A percentile compares a stretch with the other conserved stretches of the same genome.
phyloP scores from a whole-genome alignment of 2,113 vertebrate genomes.

The Oenanthe oenanthe region DNA sequence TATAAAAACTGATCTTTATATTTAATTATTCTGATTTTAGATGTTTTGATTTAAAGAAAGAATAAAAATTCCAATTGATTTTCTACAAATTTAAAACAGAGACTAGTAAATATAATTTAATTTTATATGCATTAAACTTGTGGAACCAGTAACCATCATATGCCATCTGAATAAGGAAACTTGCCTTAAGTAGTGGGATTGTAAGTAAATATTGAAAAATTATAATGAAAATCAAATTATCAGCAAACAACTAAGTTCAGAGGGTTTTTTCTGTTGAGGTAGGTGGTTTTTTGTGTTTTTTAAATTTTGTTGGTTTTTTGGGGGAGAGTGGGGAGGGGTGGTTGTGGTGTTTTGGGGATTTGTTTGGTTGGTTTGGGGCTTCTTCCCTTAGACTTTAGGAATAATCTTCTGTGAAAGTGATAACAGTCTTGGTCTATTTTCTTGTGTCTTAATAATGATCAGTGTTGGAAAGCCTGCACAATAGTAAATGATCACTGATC shows the following conservation, averaged over 20 bases:
- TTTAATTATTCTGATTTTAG: background rate
- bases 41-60: background rate
- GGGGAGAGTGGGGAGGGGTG: rapidly evolving
- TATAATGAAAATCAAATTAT: background rate
- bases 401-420: background rate
- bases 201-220: background rate
- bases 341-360: background rate
- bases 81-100: background rate
- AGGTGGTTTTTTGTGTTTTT: rapidly evolving
- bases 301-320: rapidly evolving
- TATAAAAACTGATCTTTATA: background rate
- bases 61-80: background rate
- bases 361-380: background rate
- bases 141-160: background rate
- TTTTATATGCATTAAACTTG: background rate
- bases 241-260: background rate
- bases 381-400: background rate
- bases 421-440: background rate
- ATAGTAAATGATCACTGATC: background rate
- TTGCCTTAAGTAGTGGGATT: background rate
- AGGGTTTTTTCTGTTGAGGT: rapidly evolving
- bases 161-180: background rate
- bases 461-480: background rate
- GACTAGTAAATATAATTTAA: background rate
- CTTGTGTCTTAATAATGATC: background rate